A percentile compares a stretch with the other conserved stretches of the same genome.
These are phyloP conservation scores for Invenusta paracnida DNA, from an alignment of 2,888 invertebrate genomes.

Conservation along the genomic window DNA sequence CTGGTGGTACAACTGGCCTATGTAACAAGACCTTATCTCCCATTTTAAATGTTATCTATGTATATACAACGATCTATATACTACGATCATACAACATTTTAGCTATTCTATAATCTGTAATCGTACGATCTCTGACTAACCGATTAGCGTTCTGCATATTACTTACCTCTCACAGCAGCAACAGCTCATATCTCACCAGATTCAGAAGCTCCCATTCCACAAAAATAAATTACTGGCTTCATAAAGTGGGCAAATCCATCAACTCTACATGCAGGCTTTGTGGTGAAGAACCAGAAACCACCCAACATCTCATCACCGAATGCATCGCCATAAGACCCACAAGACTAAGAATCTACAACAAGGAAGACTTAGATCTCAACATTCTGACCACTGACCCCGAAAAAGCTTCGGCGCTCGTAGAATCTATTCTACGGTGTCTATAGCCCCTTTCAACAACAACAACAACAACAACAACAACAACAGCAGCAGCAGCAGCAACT, in stretches of 20 bases:
- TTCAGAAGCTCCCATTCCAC: not conserved
- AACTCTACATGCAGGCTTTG: not conserved
- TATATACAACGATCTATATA: too few species aligned
- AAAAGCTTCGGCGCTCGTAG: not conserved
- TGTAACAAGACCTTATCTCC: too few species aligned
- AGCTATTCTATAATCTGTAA: too few species aligned
- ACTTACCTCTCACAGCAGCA: too few species aligned
- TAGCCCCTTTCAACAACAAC: not conserved
- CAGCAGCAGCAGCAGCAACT: too few species aligned
- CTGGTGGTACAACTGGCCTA: too few species aligned
- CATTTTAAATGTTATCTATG: too few species aligned
- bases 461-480: too few species aligned
- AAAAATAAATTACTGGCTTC: not conserved
- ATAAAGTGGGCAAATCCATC: not conserved
- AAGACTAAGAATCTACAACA: not conserved
- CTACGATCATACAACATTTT: too few species aligned
- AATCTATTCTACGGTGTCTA: not conserved
- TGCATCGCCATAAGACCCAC: not conserved
- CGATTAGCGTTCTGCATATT: too few species aligned
- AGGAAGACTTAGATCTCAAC: not conserved
- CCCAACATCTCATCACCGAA: not conserved
- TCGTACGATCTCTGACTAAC: too few species aligned
- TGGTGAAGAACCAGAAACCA: not conserved
- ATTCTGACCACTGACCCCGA: not conserved
- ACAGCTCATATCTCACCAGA: not conserved